Conservation (phyloP, 2,113 vertebrate species). For the Rhinoderma darwinii region DNA sequence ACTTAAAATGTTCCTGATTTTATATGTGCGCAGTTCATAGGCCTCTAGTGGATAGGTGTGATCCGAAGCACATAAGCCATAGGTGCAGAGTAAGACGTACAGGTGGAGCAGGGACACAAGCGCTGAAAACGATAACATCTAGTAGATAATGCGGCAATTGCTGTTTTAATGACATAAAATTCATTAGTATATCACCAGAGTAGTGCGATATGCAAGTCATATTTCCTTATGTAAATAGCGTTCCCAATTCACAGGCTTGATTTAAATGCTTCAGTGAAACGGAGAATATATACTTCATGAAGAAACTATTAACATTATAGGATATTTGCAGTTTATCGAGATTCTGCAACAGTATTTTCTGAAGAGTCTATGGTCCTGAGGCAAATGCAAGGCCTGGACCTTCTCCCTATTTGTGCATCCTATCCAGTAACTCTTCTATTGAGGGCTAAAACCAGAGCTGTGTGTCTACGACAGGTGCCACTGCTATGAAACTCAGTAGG, state of each 20-base stretch:
- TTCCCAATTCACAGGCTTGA: not conserved
- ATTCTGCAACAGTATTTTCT: not conserved
- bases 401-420: too few relatives aligned
- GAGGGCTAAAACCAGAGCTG: too few relatives aligned
- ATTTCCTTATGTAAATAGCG: not conserved
- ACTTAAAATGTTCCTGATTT: not conserved
- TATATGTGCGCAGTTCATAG: not conserved
- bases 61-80: not conserved
- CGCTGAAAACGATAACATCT: not conserved
- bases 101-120: not conserved
- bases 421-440: too few relatives aligned
- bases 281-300: not conserved
- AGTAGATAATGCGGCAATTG: not conserved
- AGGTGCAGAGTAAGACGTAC: not conserved
- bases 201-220: not conserved
- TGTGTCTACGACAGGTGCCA: too few relatives aligned
- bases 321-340: not conserved
- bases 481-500: too few relatives aligned
- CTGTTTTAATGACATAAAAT: not conserved
- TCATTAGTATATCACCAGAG: not conserved
- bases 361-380: not conserved
- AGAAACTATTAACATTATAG: not conserved
- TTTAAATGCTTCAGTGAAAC: not conserved
- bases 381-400: not conserved
- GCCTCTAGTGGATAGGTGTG: constrained; percentile 14